These are phyloP conservation scores for Drosophila anceps DNA, from an alignment of 2,888 invertebrate genomes.

Conservation along the genomic window DNA sequence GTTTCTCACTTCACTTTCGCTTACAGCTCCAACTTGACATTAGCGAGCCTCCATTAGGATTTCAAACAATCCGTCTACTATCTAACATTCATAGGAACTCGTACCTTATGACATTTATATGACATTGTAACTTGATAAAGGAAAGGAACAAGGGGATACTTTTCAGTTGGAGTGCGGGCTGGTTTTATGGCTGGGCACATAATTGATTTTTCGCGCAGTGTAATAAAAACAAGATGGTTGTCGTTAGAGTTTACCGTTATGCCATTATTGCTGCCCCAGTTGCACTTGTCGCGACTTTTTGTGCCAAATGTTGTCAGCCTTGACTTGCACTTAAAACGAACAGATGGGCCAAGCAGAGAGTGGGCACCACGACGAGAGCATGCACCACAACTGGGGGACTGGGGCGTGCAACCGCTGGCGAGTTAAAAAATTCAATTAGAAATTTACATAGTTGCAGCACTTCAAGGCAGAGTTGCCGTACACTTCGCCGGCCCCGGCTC, in stretches of 20 bases:
- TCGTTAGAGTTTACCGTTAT: constrained; percentile 24
- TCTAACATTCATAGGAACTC: background rate
- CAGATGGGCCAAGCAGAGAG: background rate
- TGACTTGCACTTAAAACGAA: constrained; percentile 10
- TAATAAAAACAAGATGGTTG: constrained; percentile 17
- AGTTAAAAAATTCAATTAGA: constrained; percentile 49
- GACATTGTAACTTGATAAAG: background rate
- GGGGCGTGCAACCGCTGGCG: background rate
- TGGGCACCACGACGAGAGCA: background rate
- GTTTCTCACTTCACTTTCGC: constrained; percentile 1
- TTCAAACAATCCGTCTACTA: background rate
- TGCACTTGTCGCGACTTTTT: constrained; percentile 25
- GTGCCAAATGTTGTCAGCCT: constrained; percentile 14
- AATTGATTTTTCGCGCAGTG: constrained; percentile 17
- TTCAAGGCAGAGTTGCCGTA: background rate
- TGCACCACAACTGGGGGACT: background rate
- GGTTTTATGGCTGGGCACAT: background rate
- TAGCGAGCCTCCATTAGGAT: background rate
- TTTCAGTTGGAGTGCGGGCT: constrained; percentile 2
- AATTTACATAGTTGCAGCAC: constrained; percentile 44
- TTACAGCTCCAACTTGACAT: background rate
- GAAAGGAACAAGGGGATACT: background rate
- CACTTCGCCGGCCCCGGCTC: background rate
- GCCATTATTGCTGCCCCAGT: constrained; percentile 13
- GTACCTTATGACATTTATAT: constrained; percentile 1